Percentiles rank a stretch among this genome's conserved stretches.
phyloP scores from a whole-genome alignment of 2,113 vertebrate species.

The Burhinus oedicnemus region DNA sequence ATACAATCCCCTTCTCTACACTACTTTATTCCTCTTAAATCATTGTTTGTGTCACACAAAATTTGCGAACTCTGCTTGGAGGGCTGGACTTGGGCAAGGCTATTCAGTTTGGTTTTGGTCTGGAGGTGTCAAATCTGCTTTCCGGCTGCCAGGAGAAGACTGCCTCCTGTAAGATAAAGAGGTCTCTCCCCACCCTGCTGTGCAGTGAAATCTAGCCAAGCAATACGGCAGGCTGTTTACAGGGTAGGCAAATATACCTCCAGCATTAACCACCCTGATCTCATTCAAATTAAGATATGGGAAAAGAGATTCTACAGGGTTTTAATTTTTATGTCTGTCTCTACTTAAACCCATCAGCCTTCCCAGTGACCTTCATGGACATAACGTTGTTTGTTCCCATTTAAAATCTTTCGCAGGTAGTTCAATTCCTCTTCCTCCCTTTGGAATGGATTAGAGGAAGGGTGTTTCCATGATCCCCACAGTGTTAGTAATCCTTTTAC shows the following conservation, averaged over 20 bases:
- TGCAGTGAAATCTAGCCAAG: background rate
- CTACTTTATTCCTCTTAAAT: background rate
- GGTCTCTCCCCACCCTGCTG: background rate
- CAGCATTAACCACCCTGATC: background rate
- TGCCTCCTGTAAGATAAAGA: background rate
- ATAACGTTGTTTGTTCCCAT: background rate
- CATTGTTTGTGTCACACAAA: background rate
- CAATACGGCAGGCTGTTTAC: background rate
- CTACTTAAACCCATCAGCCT: background rate
- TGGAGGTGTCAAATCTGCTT: background rate
- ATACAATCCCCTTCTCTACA: background rate
- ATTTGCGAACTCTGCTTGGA: background rate
- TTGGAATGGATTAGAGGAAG: background rate
- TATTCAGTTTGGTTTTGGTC: background rate
- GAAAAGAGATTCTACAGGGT: background rate
- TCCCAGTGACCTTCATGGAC: background rate
- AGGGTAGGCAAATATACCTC: background rate
- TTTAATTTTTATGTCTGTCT: background rate
- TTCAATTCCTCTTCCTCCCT: background rate
- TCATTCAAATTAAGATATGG: background rate
- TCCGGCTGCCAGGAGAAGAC: background rate
- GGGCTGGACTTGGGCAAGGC: background rate
- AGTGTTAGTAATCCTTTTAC: background rate
- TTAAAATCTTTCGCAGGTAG: background rate
- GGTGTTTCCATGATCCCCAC: rapidly evolving